These are phyloP conservation scores for Lasioglossum figueresi DNA, from an alignment of 2,888 invertebrate genomes.

Conservation along the genomic window DNA sequence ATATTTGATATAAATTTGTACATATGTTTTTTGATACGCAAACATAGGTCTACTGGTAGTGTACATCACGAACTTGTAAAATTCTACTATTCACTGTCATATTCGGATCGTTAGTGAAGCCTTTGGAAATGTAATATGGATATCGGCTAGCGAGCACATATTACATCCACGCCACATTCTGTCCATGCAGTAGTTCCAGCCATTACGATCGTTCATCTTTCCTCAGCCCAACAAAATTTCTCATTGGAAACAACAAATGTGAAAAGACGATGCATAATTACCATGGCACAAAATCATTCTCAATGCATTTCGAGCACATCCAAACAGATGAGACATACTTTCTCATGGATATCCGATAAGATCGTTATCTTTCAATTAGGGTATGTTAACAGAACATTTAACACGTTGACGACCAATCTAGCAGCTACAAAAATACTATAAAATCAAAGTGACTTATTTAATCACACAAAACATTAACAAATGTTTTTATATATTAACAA, in stretches of 20 bases:
- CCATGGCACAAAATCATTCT: slow-evolving; percentile 15
- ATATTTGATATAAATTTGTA: slow-evolving; percentile 71
- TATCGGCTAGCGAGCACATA: slow-evolving; percentile 61
- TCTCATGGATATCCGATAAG: slow-evolving; percentile 22
- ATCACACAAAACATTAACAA: background rate
- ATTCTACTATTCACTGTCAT: slow-evolving; percentile 57
- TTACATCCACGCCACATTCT: slow-evolving; percentile 64
- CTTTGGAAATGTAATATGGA: slow-evolving; percentile 66
- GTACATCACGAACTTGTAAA: slow-evolving; percentile 68
- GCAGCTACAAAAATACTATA: background rate
- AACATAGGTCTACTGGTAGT: slow-evolving; percentile 62
- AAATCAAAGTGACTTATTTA: background rate
- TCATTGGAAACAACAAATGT: slow-evolving; percentile 25
- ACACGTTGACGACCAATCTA: background rate
- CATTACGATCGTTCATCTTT: slow-evolving; percentile 34
- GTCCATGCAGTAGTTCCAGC: slow-evolving; percentile 40
- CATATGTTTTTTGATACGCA: slow-evolving; percentile 74
- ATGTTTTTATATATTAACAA: background rate
- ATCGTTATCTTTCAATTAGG: slow-evolving; percentile 49
- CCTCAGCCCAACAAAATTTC: slow-evolving; percentile 34
- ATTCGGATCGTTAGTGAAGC: slow-evolving; percentile 65
- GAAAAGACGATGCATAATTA: slow-evolving; percentile 24
- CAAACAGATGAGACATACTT: background rate
- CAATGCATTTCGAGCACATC: slow-evolving; percentile 32
- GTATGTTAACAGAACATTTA: slow-evolving; percentile 41